Conservation (phyloP, 2,888 invertebrate genomes). For the Caenorhabditis imperialis region DNA sequence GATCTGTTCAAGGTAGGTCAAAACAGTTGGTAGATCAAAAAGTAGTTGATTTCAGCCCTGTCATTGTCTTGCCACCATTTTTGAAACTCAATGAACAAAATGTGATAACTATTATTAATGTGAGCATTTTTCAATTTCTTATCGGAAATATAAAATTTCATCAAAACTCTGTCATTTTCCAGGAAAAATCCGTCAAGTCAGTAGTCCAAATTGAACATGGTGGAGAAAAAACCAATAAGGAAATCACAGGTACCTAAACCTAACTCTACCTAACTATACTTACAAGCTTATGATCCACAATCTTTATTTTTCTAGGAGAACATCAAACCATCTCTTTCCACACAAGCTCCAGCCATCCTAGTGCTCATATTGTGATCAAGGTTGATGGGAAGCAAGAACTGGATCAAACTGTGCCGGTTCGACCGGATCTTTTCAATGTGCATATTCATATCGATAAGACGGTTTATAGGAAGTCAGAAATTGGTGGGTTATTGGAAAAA, state of each 20-base stretch:
- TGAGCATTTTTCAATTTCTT: slow-evolving; percentile 10
- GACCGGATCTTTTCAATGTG: slow-evolving; percentile 65
- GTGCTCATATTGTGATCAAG: slow-evolving; percentile 23
- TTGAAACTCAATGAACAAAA: slow-evolving; percentile 43
- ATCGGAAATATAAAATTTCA: no score
- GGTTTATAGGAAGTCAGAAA: slow-evolving; percentile 70
- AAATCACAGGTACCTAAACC: slow-evolving; percentile 13
- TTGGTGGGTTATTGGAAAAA: slow-evolving; percentile 46
- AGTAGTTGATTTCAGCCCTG: slow-evolving; percentile 23
- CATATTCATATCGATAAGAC: slow-evolving; percentile 71
- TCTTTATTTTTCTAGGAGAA: slow-evolving; percentile 32
- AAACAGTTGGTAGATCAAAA: neutral
- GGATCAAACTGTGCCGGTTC: slow-evolving; percentile 39
- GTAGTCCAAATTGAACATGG: slow-evolving; percentile 37
- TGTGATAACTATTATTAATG: slow-evolving; percentile 43
- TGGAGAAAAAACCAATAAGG: slow-evolving; percentile 41
- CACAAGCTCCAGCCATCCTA: slow-evolving; percentile 26
- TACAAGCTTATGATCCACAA: no score
- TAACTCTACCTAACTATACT: no score
- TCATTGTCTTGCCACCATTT: slow-evolving; percentile 51
- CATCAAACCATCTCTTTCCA: slow-evolving; percentile 28
- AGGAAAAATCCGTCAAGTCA: slow-evolving; percentile 41
- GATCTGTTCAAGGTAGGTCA: slow-evolving; percentile 10
- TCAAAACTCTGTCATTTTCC: no score
- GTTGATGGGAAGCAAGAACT: slow-evolving; percentile 34